Percentiles rank a stretch among this genome's conserved stretches.
These are phyloP conservation scores for Bhutanitis thaidina DNA, from an alignment of 2,888 invertebrate genomes.

Conservation along the genomic window DNA sequence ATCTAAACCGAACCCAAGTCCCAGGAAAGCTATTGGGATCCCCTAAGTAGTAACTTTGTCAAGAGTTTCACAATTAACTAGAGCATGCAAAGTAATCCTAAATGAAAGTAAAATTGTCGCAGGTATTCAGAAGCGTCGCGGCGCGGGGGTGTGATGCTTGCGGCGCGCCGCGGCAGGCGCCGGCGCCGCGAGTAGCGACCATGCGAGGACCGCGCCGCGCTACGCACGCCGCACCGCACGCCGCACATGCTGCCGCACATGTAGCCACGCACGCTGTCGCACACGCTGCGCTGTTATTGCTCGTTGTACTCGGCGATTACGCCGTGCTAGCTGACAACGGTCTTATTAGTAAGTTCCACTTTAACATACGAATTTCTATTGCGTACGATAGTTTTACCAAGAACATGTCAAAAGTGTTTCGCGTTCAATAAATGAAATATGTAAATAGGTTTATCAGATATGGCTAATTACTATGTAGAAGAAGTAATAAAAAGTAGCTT, in stretches of 20 bases:
- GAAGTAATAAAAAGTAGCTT: too few species aligned
- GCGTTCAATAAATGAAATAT: too few species aligned
- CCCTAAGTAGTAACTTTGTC: too few species aligned
- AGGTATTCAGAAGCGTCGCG: constrained; percentile 68
- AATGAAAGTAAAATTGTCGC: constrained; percentile 26
- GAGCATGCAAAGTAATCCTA: too few species aligned
- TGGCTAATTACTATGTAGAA: too few species aligned
- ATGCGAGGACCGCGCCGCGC: constrained; percentile 68
- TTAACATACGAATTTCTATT: neutral
- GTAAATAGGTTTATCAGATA: too few species aligned
- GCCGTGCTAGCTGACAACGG: constrained; percentile 16
- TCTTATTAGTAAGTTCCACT: constrained; percentile 47
- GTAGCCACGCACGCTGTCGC: constrained; percentile 39
- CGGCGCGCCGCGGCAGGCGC: constrained; percentile 65
- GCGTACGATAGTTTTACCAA: too few species aligned
- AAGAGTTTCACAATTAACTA: too few species aligned
- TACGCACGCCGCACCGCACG: constrained; percentile 48
- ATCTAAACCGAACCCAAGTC: too few species aligned
- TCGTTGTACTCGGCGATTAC: constrained; percentile 1
- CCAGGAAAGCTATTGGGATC: too few species aligned
- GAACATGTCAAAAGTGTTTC: too few species aligned
- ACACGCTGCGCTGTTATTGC: constrained; percentile 5
- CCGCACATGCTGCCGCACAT: constrained; percentile 48
- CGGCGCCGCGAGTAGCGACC: constrained; percentile 72
- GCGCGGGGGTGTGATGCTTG: constrained; percentile 72